Evolutionary conservation across 2,888 invertebrate species (phyloP), one percentile per base, ranked within the genome.

Genomic region (Iselma pallidipennis): DNA sequence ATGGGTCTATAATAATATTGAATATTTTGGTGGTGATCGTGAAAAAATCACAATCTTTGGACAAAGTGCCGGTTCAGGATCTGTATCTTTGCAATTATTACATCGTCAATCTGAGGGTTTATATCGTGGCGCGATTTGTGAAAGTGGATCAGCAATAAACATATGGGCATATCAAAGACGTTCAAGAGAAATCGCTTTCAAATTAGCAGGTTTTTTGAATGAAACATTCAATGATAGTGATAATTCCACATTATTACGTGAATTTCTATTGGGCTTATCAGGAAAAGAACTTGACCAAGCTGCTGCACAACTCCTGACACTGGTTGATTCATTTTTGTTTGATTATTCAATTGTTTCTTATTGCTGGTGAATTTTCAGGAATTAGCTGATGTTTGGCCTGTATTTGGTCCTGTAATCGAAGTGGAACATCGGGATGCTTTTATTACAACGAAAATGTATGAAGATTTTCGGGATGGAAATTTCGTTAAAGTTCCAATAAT

Each of bases 401-500:
- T 25, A 10, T 61, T 25, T 7, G 23, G 53, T 19, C 57, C 57
- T 6, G 61, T 57, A 6, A 16, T 57, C 2, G 57, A 56, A 53
- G 49, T 26, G 1, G 37, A 61, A 21, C 51, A 51, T 28, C 10
- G 54, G 5, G 61, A 62, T 6, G 68, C 72, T 2, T 69, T 74
- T 49, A 53, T 74, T 7, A 71, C 71, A 6, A 61, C 66, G n/a
- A 61, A 59, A 3, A 69, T 68, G 51, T 71, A 71, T 33, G 67
- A 59, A 31, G 21, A 60, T 14, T 57, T 71, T 1, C 49, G 60
- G 23, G 45, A 54, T 12, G 71, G 72, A 21, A 42, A 63, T n/a
- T 65, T 72, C 4, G 66, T 66, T 26, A 62, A 48, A 37, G 73
- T 73, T 25, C 74, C 74, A 2, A 49, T 70, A 31, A 14, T 74